Conservation (phyloP, 2,113 vertebrate genomes). For the Cichladusa arquata region DNA sequence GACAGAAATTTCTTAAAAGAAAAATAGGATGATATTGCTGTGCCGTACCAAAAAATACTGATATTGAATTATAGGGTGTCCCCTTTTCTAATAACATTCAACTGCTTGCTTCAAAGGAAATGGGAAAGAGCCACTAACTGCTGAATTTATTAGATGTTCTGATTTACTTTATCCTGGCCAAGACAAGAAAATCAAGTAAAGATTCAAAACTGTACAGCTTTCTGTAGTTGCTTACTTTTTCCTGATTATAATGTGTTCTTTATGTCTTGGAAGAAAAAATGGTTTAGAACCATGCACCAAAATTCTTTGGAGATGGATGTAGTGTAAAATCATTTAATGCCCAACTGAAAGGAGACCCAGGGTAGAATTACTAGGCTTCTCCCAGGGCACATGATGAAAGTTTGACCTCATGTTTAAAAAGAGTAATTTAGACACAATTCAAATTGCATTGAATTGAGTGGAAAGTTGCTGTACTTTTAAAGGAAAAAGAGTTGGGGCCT, state of each 20-base stretch:
- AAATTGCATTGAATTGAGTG: not conserved
- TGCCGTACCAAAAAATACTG: not conserved
- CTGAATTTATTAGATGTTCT: not conserved
- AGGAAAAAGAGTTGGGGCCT: not conserved
- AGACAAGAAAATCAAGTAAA: not conserved
- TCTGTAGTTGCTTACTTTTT: not conserved
- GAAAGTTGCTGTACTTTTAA: not conserved
- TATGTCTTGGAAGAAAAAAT: constrained; percentile 36
- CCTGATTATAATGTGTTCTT: not conserved
- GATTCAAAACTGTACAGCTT: not conserved
- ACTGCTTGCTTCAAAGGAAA: not conserved
- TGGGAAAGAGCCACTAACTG: not conserved
- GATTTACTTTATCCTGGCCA: not conserved
- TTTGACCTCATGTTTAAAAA: not conserved
- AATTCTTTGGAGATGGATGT: not conserved
- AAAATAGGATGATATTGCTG: not conserved
- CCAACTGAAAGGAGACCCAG: not conserved
- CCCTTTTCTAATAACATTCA: not conserved
- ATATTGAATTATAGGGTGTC: not conserved
- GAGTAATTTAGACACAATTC: not conserved
- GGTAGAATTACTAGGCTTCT: not conserved
- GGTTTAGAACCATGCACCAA: not conserved
- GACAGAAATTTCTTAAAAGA: not conserved
- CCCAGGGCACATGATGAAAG: not conserved
- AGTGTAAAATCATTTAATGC: not conserved